phyloP scores from a whole-genome alignment of 53 echinoderm and acorn worm species.

The Mesocentrotus franciscanus region DNA sequence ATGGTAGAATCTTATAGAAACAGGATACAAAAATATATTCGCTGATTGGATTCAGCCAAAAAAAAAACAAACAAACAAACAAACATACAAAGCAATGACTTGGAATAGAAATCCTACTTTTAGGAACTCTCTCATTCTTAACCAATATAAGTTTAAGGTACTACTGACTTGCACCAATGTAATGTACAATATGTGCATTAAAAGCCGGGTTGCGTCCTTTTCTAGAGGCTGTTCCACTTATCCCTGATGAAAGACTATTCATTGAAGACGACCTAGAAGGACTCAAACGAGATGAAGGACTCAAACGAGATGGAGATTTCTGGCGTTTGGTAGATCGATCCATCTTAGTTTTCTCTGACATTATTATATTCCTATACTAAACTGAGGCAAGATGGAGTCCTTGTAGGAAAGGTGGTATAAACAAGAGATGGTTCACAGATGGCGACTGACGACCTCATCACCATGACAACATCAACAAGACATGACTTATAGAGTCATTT shows the following conservation, averaged over 20 bases:
- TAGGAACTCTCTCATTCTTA: too few relatives aligned
- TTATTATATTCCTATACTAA: neutral
- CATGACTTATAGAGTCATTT: neutral
- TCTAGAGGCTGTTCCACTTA: conserved; percentile 58
- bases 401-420: neutral
- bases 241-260: conserved; percentile 57
- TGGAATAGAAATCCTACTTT: neutral
- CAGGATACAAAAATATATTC: neutral
- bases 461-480: conserved; percentile 25
- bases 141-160: neutral
- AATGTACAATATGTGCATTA: conserved; percentile 42
- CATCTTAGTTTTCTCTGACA: conserved; percentile 47
- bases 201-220: conserved; percentile 32
- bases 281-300: conserved; percentile 42
- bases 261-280: conserved; percentile 57
- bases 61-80: neutral
- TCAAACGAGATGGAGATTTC: conserved; percentile 56
- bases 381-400: neutral
- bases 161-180: conserved; percentile 64
- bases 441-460: neutral
- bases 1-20: neutral
- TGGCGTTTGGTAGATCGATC: conserved; percentile 49
- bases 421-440: neutral
- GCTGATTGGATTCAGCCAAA: neutral
- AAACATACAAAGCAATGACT: neutral